Evolutionary conservation across 2,888 invertebrate species (phyloP).

Genomic region (Lobophora halterata): DNA sequence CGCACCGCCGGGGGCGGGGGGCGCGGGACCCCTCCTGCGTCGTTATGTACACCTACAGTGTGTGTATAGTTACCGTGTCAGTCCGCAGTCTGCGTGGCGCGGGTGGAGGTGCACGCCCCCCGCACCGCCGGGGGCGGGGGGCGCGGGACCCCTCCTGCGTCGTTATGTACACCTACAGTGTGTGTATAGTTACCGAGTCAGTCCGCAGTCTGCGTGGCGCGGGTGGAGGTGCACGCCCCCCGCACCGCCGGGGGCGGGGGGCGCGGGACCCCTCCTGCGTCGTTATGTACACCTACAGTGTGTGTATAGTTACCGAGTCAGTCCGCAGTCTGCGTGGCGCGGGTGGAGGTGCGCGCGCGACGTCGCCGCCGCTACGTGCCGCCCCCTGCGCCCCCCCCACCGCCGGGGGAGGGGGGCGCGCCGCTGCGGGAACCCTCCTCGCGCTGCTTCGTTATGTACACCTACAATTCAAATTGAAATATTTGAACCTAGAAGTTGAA

Average conservation of each 20-base stretch:
- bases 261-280: too few species aligned
- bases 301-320: constrained; percentile 5
- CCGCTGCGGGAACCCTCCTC: constrained; percentile 49
- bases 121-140: constrained; percentile 27
- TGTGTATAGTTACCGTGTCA: constrained; percentile 5
- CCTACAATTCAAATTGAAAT: too few species aligned
- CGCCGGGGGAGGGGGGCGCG: constrained; percentile 11
- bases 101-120: constrained; percentile 49
- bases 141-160: constrained; percentile 33
- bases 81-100: constrained; percentile 62
- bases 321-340: constrained; percentile 62
- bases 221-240: too few species aligned
- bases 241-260: too few species aligned
- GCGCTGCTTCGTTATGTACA: constrained; percentile 74
- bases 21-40: too few species aligned
- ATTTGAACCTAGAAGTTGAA: too few species aligned
- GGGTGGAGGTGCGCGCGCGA: constrained; percentile 49
- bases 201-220: too few species aligned
- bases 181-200: too few species aligned
- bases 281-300: too few species aligned
- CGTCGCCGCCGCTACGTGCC: constrained; percentile 59
- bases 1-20: too few species aligned
- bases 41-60: too few species aligned
- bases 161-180: constrained; percentile 72
- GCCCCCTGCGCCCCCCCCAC: constrained; percentile 20